These are phyloP conservation scores for Zosterops hypoxanthus DNA, from an alignment of 2,113 vertebrate genomes.

Conservation along the genomic window DNA sequence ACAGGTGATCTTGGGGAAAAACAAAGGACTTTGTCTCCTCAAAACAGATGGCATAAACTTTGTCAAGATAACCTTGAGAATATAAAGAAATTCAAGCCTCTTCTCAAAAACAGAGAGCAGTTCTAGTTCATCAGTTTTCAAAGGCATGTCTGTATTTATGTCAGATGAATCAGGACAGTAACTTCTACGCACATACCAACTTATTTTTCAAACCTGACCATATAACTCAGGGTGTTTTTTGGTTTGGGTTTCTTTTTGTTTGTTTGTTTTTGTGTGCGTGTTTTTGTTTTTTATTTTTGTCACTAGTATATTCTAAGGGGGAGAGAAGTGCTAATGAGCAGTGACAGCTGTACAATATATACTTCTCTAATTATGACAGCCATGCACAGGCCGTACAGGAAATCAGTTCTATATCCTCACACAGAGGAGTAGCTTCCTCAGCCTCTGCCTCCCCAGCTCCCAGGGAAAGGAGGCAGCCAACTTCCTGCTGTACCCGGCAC, in stretches of 20 bases:
- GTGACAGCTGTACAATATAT: accelerated
- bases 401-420: not conserved
- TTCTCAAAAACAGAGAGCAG: not conserved
- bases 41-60: not conserved
- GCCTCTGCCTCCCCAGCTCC: not conserved
- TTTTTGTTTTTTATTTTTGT: not conserved
- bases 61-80: not conserved
- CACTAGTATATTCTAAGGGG: not conserved
- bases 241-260: not conserved
- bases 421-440: not conserved
- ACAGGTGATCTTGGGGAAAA: not conserved
- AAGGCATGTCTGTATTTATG: not conserved
- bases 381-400: not conserved
- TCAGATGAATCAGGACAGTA: not conserved
- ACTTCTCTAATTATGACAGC: not conserved
- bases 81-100: not conserved
- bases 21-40: not conserved
- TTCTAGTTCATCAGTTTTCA: not conserved
- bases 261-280: too few relatives aligned
- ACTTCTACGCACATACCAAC: not conserved
- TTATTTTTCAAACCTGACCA: not conserved
- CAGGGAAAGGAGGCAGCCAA: not conserved
- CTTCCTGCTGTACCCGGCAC: not conserved
- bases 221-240: not conserved
- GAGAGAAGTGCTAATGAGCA: not conserved